Evolutionary conservation across 1,140 invertebrate genomes (phyloP).

Genomic region (Bombus confusus): DNA sequence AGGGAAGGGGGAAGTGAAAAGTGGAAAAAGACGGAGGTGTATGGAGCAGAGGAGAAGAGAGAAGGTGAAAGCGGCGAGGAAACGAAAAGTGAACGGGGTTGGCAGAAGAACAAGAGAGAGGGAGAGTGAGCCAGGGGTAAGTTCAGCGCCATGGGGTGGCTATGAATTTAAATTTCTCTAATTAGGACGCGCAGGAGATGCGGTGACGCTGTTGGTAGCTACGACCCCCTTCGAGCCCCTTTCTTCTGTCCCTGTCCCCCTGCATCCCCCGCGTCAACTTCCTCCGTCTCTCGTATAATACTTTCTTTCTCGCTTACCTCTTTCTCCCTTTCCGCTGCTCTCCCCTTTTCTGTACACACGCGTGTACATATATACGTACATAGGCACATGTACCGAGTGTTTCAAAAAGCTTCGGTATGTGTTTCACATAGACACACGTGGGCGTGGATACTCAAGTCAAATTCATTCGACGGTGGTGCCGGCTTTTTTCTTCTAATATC

Average conservation of each 20-base stretch:
- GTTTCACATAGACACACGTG: too few relatives aligned
- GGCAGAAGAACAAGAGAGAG: conserved; percentile 26
- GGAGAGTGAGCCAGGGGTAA: conserved; percentile 53
- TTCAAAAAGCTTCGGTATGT: not conserved
- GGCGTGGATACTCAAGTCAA: too few relatives aligned
- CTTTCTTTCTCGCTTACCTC: conserved; percentile 40
- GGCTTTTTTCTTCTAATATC: too few relatives aligned
- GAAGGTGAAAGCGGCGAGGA: conserved; percentile 14
- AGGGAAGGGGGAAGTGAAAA: not conserved
- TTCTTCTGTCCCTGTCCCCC: conserved; percentile 49
- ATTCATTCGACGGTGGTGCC: too few relatives aligned
- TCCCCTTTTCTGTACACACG: not conserved
- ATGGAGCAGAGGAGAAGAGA: conserved; percentile 12
- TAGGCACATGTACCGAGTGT: not conserved
- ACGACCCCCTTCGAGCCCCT: conserved; percentile 61
- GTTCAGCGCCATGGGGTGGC: conserved; percentile 68
- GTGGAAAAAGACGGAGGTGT: conserved; percentile 32
- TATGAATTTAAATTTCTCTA: conserved; percentile 83
- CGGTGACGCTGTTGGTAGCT: conserved; percentile 73
- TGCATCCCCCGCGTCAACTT: conserved; percentile 56
- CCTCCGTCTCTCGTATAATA: conserved; percentile 61
- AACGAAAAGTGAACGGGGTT: conserved; percentile 20
- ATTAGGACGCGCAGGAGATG: conserved; percentile 78
- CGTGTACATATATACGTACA: not conserved
- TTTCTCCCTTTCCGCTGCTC: conserved; percentile 42